A percentile compares a stretch with the other conserved stretches of the same genome.
These are phyloP conservation scores for Leptarthrus brevirostris DNA, from an alignment of 2,888 invertebrate species.

Conservation along the genomic window DNA sequence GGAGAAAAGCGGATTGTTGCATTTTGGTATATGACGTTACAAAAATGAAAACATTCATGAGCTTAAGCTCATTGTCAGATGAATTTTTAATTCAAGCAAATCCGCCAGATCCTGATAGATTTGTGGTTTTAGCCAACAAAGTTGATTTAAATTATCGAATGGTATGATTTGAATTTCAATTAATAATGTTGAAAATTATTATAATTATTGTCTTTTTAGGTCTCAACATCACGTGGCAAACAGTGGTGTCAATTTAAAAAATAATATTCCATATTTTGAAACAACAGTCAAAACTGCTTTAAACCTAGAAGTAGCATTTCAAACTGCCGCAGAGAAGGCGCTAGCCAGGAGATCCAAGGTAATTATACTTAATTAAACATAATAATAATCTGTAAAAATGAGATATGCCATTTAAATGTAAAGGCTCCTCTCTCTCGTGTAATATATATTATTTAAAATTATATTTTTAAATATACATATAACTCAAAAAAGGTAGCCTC, in stretches of 20 bases:
- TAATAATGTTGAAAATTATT: not conserved
- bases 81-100: constrained; percentile 97
- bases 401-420: too few relatives aligned
- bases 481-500: too few relatives aligned
- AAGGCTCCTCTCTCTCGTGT: too few relatives aligned
- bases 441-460: too few relatives aligned
- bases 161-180: constrained; percentile 69
- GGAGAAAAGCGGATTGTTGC: constrained; percentile 99
- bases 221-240: constrained; percentile 91
- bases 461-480: too few relatives aligned
- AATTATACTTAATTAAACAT: too few relatives aligned
- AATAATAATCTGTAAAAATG: too few relatives aligned
- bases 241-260: constrained; percentile 99
- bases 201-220: constrained; percentile 63
- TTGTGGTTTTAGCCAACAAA: constrained; percentile 98
- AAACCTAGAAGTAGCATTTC: constrained; percentile 99
- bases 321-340: constrained; percentile 98
- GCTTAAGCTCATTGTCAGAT: constrained; percentile 98
- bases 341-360: constrained; percentile 91
- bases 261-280: constrained; percentile 99
- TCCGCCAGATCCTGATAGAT: constrained; percentile 97
- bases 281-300: constrained; percentile 99
- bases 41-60: constrained; percentile 97
- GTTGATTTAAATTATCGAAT: constrained; percentile 91
- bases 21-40: constrained; percentile 99